Conservation (phyloP, 2,888 invertebrate genomes). For the Eurois occulta region DNA sequence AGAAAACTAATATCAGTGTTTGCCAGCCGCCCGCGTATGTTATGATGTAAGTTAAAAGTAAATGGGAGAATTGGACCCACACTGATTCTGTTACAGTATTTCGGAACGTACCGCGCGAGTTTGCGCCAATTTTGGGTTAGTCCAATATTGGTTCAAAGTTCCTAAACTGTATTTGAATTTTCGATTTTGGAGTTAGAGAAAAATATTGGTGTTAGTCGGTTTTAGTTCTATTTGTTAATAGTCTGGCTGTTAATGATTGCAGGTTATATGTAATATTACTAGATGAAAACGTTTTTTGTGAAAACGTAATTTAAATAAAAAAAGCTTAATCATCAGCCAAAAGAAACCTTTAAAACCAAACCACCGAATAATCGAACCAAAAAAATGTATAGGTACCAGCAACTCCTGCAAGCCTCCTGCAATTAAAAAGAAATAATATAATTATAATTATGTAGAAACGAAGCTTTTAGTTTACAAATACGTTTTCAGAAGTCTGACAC, state of each 20-base stretch:
- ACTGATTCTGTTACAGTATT: constrained; percentile 56
- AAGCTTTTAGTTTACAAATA: constrained; percentile 19
- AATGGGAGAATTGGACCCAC: constrained; percentile 52
- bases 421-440: not conserved
- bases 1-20: constrained; percentile 90
- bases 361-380: not conserved
- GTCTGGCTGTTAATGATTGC: not conserved
- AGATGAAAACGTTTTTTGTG: not conserved
- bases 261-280: not conserved
- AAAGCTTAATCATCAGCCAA: not conserved
- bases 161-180: constrained; percentile 42
- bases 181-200: constrained; percentile 23
- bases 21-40: constrained; percentile 83
- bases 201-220: constrained; percentile 31
- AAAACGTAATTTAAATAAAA: not conserved
- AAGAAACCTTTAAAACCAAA: not conserved
- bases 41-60: constrained; percentile 69
- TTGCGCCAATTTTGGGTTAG: constrained; percentile 45
- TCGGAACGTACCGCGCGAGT: constrained; percentile 32
- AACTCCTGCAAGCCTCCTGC: too few relatives aligned
- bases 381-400: too few relatives aligned
- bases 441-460: not conserved
- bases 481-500: constrained; percentile 14
- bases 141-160: constrained; percentile 51
- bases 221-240: not conserved